A percentile compares a stretch with the other conserved stretches of the same genome.
Conservation (phyloP, 2,797 vertebrate genomes). For the Cercopithecus mitis region DNA sequence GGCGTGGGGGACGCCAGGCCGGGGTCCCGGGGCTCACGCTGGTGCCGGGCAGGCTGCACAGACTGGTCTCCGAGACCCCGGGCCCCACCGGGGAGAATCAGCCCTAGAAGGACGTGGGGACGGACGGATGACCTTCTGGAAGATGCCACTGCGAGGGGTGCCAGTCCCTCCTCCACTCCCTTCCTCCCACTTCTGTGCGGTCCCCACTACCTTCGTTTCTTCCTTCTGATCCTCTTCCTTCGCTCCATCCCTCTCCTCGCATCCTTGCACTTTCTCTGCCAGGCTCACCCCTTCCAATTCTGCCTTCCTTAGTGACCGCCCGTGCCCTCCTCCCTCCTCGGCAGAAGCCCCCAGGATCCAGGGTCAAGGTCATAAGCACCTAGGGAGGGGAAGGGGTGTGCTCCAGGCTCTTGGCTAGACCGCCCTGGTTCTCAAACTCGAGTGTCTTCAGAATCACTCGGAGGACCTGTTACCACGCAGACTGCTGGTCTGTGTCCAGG, state of each 20-base stretch:
- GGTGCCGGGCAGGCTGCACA: rapidly evolving
- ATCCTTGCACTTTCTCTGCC: no score
- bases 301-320: no score
- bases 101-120: not conserved
- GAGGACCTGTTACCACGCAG: not conserved
- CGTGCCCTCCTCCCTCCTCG: not conserved
- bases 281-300: no score
- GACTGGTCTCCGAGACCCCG: no score
- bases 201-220: no score
- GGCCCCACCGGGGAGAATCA: rapidly evolving
- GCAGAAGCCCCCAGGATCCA: not conserved
- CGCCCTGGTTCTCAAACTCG: not conserved
- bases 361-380: not conserved
- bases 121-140: not conserved
- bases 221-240: no score
- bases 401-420: not conserved
- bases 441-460: not conserved
- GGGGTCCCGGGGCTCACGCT: not conserved
- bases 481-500: not conserved
- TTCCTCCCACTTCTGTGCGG: no score
- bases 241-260: not conserved
- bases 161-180: not conserved
- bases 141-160: not conserved
- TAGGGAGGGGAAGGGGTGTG: no score
- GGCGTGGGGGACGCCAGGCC: rapidly evolving